phyloP scores from a whole-genome alignment of 2,888 invertebrate genomes.

The Cheilosia impressa region DNA sequence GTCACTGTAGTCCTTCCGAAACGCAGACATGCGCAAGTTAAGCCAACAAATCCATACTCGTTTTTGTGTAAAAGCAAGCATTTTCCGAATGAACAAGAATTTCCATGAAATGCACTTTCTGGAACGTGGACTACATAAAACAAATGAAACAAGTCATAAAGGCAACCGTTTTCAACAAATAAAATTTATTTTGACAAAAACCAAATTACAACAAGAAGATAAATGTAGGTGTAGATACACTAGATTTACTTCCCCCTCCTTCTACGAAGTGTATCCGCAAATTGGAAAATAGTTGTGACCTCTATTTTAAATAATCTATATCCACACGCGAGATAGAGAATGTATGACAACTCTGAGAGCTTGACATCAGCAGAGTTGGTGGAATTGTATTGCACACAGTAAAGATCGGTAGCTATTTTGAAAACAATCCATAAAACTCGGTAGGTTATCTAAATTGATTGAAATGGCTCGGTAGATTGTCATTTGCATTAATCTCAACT shows the following conservation, averaged over 20 bases:
- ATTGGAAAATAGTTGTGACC: conserved; percentile 73
- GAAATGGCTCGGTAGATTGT: conserved; percentile 42
- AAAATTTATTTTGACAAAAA: background rate
- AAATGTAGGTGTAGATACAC: background rate
- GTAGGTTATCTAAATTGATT: conserved; percentile 56
- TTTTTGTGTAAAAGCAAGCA: conserved; percentile 8
- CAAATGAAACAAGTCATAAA: background rate
- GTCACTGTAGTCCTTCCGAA: conserved; percentile 56
- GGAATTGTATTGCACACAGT: background rate
- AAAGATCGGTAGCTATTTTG: conserved; percentile 22
- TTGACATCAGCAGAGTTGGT: background rate
- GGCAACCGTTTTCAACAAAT: background rate
- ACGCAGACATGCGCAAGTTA: conserved; percentile 65
- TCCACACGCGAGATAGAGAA: conserved; percentile 37
- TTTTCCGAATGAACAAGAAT: conserved; percentile 25
- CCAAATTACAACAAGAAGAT: background rate
- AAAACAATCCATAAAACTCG: too few species aligned
- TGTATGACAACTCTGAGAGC: conserved; percentile 1
- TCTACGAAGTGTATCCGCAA: conserved; percentile 48
- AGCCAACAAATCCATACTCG: conserved; percentile 4
- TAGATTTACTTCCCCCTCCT: background rate
- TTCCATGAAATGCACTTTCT: conserved; percentile 14
- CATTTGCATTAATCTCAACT: conserved; percentile 42
- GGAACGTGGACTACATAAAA: background rate
- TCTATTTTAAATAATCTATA: conserved; percentile 61